Base-by-base conservation (phyloP, 1,140 invertebrate species). In the Aphidius gifuensis region DNA sequence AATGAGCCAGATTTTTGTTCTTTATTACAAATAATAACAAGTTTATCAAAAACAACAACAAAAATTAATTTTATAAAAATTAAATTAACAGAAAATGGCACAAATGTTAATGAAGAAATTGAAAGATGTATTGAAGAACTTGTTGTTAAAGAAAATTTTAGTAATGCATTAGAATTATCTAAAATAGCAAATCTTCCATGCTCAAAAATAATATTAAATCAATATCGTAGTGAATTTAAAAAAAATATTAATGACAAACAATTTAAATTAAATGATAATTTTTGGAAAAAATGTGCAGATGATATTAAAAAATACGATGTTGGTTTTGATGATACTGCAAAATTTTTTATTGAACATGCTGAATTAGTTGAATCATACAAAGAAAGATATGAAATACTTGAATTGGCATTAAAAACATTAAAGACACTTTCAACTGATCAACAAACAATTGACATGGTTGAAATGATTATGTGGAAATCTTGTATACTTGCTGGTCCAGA, bases 301-400 rank as follows among this genome's bases (percentile, higher is more conserved):
- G 80, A 83, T 58, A 86, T 88, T 63, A 79, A 82, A 68, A 76
- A 82, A 61, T 78, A 83, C 44, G 69, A 82, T 2, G 82, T 88
- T 2, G 68, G 77, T 6, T 80, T 83, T 47, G 74, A 82, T 62
- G 74, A 79, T 47, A 83, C 83, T 7, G 81, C 83, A 8, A 74
- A 82, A 66, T 88, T 87, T 74, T 83, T 86, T 21, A 73, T 83
- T 5, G 69, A 81, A 45, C 77, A 84, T 62, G 76, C 82, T 5
- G 78, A 82, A 47, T 78, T 82, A 65, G 79, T 85, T 51, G 50
- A 53, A 49, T 79, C 73, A 1, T 65, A 74, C 44, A 74, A 74
- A 65, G 76, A 78, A 59, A 69, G 73, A 69, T 79, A 73, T n/a
- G 76, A 77, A 68, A 70, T 77, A 47, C 58, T 79, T 51, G 72